These are phyloP conservation scores for Erpornis zantholeuca DNA, from an alignment of 2,113 vertebrate genomes.

Conservation along the genomic window DNA sequence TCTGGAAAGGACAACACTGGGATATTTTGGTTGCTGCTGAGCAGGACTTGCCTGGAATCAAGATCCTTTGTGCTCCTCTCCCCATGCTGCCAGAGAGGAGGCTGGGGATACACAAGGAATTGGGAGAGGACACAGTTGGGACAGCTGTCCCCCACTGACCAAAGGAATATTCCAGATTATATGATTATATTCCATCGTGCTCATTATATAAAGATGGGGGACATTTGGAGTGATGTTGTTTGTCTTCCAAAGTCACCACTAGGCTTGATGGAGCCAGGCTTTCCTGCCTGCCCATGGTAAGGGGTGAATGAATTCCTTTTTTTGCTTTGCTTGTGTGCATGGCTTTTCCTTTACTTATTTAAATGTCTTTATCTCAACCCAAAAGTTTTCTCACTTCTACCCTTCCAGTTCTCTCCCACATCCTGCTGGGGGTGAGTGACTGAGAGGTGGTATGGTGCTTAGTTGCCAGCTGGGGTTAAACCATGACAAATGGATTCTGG, in stretches of 20 bases:
- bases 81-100: fast-evolving
- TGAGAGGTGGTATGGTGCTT: background rate
- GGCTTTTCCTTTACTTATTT: background rate
- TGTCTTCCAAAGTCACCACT: background rate
- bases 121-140: background rate
- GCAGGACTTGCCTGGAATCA: background rate
- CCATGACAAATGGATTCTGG: background rate
- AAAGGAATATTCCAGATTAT: background rate
- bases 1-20: background rate
- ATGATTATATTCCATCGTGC: background rate
- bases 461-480: background rate
- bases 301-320: background rate
- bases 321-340: background rate
- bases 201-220: background rate
- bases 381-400: background rate
- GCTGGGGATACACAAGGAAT: background rate
- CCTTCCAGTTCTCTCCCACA: background rate
- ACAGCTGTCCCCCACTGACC: background rate
- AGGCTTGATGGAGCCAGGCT: fast-evolving
- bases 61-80: background rate
- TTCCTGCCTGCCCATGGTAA: background rate
- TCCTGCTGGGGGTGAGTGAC: background rate
- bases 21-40: background rate
- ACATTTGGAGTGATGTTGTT: background rate
- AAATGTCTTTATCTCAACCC: background rate